Base-by-base conservation (phyloP, 2,888 invertebrate species). In the Chironomus tentans region DNA sequence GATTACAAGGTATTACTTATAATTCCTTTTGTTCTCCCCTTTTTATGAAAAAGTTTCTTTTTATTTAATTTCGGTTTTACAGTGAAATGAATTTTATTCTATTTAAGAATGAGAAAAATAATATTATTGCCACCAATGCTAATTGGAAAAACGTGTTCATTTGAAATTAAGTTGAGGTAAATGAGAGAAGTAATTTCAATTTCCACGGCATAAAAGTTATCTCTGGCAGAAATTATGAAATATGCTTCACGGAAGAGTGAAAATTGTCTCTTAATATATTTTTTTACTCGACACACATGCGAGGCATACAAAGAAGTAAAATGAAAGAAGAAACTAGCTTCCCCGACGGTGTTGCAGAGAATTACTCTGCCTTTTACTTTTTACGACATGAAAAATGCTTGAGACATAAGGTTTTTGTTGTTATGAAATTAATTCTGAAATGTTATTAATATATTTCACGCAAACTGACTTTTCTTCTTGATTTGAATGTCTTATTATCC, bases 381-480 rank as follows among this genome's bases (percentile, higher is more conserved):
- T 56, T 15, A 18, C 2, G 56, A 56, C 56, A 56, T 56, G n/a
- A 15, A 56, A 50, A 38, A 38, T 7, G 38, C 2, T 38, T 38
- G 38, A 38, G 38, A 38, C 7, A 10, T 38, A 38, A 15, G 56
- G 15, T 56, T 56, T 18, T 18, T 56, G 7, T 56, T 18, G 56
- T 56, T 12, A 15, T 68, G 18, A 50, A 71, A 50, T 71, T 71
- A 71, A 28, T 28, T 71, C 22, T 47, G 68, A 56, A 56, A 56
- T 24, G 24, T 71, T 71, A 71, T 71, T 22, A 22, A 50, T 21
- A 15, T 24, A 56, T 15, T 71, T 28, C 71, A 71, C 71, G 71
- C 71, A 56, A 71, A 24, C 6, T 38, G 38, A 38, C 18, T 56
- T 15, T 18, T 50, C 50, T 50, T 50, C 15, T 18, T 56, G 10